Evolutionary conservation across 1,140 invertebrate species (phyloP).

Genomic region (Antheraea pernyi): DNA sequence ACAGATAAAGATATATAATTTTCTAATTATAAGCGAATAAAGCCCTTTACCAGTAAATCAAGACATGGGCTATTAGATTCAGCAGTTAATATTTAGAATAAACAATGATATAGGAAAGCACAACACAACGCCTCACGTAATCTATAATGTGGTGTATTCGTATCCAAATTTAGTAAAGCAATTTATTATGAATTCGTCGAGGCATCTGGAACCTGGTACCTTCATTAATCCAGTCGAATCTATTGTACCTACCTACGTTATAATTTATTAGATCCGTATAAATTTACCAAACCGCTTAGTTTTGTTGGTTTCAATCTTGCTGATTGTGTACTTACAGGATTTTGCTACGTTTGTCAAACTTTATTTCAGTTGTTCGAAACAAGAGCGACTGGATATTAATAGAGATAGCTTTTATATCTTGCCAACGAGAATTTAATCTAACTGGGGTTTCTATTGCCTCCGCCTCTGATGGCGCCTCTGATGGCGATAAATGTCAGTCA

Average conservation of each 20-base stretch:
- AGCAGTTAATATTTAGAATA: background rate
- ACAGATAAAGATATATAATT: too few species aligned
- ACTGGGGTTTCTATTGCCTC: too few species aligned
- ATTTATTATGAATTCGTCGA: conserved; percentile 5
- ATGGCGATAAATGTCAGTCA: too few species aligned
- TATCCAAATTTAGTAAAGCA: background rate
- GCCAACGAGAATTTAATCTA: too few species aligned
- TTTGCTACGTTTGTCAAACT: background rate
- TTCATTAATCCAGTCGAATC: background rate
- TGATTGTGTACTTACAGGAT: background rate
- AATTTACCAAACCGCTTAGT: background rate
- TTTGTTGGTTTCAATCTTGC: background rate
- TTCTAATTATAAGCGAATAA: too few species aligned
- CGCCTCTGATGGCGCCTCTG: too few species aligned
- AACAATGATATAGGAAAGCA: background rate
- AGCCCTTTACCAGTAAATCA: too few species aligned
- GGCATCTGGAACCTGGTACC: background rate
- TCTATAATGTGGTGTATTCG: background rate
- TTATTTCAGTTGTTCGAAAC: background rate
- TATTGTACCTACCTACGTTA: background rate
- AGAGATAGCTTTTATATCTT: background rate
- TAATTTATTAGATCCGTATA: conserved; percentile 1
- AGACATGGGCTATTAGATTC: too few species aligned
- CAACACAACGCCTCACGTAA: background rate
- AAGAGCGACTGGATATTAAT: background rate